Evolutionary conservation across 2,888 invertebrate species (phyloP).

Genomic region (Trissolcus brochymenae): DNA sequence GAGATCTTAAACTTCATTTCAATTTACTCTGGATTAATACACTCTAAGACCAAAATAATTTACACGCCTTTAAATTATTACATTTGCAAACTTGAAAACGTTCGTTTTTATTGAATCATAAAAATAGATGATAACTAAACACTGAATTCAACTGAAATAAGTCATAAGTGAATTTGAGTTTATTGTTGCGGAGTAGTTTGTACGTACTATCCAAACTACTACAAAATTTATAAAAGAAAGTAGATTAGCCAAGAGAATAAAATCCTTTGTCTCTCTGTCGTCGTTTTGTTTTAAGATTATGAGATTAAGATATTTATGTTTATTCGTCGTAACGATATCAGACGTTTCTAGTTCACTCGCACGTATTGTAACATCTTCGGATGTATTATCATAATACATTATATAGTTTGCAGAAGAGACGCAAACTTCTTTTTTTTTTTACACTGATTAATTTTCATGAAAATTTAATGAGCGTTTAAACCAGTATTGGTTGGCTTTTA

Average conservation of each 20-base stretch:
- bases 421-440: too few relatives aligned
- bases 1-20: background rate
- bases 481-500: too few relatives aligned
- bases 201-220: slow-evolving; percentile 27
- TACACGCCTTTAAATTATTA: too few relatives aligned
- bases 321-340: background rate
- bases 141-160: slow-evolving; percentile 49
- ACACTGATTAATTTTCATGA: too few relatives aligned
- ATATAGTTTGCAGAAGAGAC: too few relatives aligned
- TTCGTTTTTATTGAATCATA: too few relatives aligned
- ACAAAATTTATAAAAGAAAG: slow-evolving; percentile 40
- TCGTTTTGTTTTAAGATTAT: slow-evolving; percentile 67
- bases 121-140: too few relatives aligned
- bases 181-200: slow-evolving; percentile 17
- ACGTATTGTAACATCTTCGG: too few relatives aligned
- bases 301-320: slow-evolving; percentile 67
- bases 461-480: too few relatives aligned
- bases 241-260: slow-evolving; percentile 40
- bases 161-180: slow-evolving; percentile 34
- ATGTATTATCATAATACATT: too few relatives aligned
- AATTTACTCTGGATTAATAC: background rate
- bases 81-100: too few relatives aligned
- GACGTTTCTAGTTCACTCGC: background rate
- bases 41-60: background rate
- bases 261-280: slow-evolving; percentile 61